phyloP scores from a whole-genome alignment of 1,140 invertebrate genomes.

The Phthorimaea operculella region DNA sequence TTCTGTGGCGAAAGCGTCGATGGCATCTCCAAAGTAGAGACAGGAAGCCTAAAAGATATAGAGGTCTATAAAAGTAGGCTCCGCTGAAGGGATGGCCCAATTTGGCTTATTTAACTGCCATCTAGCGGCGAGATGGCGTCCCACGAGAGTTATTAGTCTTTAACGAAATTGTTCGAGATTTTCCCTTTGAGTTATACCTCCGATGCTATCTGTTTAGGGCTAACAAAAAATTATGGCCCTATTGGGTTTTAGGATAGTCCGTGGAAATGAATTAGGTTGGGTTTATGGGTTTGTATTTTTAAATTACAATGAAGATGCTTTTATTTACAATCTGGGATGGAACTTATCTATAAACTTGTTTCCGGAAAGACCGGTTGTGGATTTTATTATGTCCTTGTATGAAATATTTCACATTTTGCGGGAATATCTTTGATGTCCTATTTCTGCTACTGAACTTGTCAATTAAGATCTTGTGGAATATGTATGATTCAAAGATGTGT shows the following conservation, averaged over 20 bases:
- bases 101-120: conserved; percentile 55
- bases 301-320: too few relatives aligned
- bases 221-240: neutral
- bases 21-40: conserved; percentile 12
- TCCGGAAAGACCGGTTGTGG: too few relatives aligned
- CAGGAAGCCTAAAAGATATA: conserved; percentile 36
- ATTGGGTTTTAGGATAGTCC: neutral
- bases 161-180: conserved; percentile 44
- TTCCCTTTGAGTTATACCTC: conserved; percentile 19
- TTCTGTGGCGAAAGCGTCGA: too few relatives aligned
- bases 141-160: conserved; percentile 45
- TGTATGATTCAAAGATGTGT: too few relatives aligned
- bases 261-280: neutral
- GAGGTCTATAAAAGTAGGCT: conserved; percentile 39
- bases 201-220: neutral
- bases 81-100: conserved; percentile 38
- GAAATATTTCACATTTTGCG: too few relatives aligned
- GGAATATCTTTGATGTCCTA: too few relatives aligned
- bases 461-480: too few relatives aligned
- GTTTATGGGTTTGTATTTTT: too few relatives aligned
- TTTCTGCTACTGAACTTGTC: too few relatives aligned
- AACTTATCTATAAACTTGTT: too few relatives aligned
- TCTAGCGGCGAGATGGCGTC: conserved; percentile 37
- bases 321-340: too few relatives aligned
- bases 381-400: too few relatives aligned